These are phyloP conservation scores for Poeciliopsis turneri DNA, from an alignment of 2,797 vertebrate species.

Conservation along the genomic window DNA sequence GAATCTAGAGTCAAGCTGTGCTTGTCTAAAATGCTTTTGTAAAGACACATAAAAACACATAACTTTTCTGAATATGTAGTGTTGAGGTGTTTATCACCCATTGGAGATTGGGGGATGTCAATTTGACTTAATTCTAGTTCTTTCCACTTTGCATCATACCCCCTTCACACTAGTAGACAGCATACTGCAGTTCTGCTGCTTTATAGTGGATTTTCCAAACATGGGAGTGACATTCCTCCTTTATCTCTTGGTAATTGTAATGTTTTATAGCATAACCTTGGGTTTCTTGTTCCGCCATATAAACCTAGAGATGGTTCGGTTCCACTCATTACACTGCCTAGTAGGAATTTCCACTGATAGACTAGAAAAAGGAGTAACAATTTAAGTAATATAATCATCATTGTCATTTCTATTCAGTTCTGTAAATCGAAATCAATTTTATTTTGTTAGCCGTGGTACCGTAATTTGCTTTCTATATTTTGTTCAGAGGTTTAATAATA, in stretches of 20 bases:
- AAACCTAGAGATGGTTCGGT: background rate
- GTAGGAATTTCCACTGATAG: background rate
- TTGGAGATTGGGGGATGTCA: background rate
- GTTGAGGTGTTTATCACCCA: background rate
- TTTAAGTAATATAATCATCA: background rate
- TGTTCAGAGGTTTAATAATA: background rate
- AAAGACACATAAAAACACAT: too few species aligned
- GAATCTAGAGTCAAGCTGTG: background rate
- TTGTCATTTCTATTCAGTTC: background rate
- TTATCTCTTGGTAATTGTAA: constrained; percentile 10
- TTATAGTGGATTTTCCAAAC: constrained; percentile 5
- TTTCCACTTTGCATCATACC: constrained; percentile 7
- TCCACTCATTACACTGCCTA: background rate
- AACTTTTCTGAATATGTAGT: background rate
- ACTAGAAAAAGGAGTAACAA: background rate
- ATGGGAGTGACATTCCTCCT: constrained; percentile 6
- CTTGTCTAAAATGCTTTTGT: background rate
- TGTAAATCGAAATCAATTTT: background rate
- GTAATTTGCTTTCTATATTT: background rate
- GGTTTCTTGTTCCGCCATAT: constrained; percentile 2
- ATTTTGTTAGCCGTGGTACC: background rate
- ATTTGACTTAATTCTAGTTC: constrained; percentile 3
- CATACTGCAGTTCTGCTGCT: constrained; percentile 5
- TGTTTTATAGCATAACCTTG: background rate
- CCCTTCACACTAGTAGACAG: background rate